Evolutionary conservation across 2,113 vertebrate species (phyloP).

Genomic region (Nycticorax nycticorax): DNA sequence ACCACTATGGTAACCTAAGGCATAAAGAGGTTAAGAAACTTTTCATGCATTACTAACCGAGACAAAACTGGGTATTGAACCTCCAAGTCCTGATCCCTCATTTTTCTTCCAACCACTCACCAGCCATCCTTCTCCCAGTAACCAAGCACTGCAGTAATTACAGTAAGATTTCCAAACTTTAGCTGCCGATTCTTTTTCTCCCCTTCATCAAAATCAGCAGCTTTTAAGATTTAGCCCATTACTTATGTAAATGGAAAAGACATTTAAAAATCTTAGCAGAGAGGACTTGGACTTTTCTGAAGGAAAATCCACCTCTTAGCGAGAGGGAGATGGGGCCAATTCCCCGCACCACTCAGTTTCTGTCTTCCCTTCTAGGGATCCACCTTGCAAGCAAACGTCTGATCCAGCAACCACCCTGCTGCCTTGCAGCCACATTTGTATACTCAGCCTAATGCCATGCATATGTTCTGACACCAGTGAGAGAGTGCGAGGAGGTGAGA

Average conservation of each 20-base stretch:
- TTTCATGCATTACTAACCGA: neutral
- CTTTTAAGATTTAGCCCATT: neutral
- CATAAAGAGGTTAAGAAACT: neutral
- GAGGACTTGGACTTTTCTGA: neutral
- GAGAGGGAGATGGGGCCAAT: neutral
- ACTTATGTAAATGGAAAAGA: neutral
- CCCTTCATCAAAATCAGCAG: neutral
- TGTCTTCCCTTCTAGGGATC: neutral
- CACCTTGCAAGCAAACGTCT: neutral
- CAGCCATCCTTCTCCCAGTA: neutral
- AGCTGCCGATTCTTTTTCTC: neutral
- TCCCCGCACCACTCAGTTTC: neutral
- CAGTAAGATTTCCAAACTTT: neutral
- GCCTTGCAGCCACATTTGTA: neutral
- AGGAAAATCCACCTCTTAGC: neutral
- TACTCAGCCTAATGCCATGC: neutral
- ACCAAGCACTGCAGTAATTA: neutral
- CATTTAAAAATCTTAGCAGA: neutral
- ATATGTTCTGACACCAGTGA: neutral
- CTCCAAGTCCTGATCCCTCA: neutral
- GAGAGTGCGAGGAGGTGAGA: conserved; percentile 26
- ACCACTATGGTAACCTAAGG: neutral
- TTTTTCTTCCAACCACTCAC: neutral
- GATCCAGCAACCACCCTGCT: neutral
- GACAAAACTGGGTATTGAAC: neutral